Evolutionary conservation across 2,797 vertebrate genomes (phyloP).

Genomic region (Enteromius mattozi): DNA sequence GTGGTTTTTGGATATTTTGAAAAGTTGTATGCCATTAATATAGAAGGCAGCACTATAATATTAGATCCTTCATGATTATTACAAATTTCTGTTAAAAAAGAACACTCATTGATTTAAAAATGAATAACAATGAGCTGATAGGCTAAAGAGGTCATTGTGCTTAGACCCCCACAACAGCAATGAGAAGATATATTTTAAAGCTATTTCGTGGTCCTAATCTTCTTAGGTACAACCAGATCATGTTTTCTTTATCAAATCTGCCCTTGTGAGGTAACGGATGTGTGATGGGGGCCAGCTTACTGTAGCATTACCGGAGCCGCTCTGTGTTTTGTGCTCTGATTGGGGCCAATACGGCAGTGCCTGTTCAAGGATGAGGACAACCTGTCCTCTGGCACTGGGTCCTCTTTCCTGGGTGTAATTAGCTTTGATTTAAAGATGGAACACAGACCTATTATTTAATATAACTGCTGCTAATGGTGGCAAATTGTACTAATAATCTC

Average conservation of each 20-base stretch:
- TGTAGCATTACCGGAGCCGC: conserved; percentile 29
- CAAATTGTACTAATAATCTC: conserved; percentile 47
- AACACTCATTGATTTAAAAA: too few relatives aligned
- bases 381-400: conserved; percentile 46
- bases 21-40: too few relatives aligned
- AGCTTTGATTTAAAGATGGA: conserved; percentile 51
- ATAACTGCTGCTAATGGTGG: conserved; percentile 36
- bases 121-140: too few relatives aligned
- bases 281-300: not conserved
- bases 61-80: too few relatives aligned
- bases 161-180: too few relatives aligned
- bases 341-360: conserved; percentile 43
- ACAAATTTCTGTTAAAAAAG: too few relatives aligned
- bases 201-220: conserved; percentile 1
- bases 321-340: conserved; percentile 53
- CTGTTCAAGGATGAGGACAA: conserved; percentile 47
- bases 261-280: conserved; percentile 31
- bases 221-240: not conserved
- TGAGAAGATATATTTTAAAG: conserved; percentile 11
- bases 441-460: conserved; percentile 49
- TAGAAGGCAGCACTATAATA: too few relatives aligned
- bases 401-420: conserved; percentile 47
- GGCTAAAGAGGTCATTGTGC: too few relatives aligned
- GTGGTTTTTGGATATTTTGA: too few relatives aligned
- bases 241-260: conserved; percentile 31